These are phyloP conservation scores for Drosophila littoralis DNA, from an alignment of 1,140 invertebrate genomes.

Conservation along the genomic window DNA sequence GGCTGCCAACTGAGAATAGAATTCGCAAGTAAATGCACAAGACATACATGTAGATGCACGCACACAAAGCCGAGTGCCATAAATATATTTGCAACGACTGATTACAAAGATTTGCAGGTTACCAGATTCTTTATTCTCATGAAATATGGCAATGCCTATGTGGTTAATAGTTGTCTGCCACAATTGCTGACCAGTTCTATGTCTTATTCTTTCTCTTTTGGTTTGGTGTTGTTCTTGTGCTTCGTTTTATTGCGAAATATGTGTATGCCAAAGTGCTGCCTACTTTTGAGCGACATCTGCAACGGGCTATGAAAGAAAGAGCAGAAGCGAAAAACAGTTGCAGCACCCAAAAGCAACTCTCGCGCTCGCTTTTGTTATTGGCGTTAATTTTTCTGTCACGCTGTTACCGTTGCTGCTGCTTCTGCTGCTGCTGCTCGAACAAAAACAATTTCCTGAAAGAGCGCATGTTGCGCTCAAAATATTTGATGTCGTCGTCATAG, in stretches of 20 bases:
- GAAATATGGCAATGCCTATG: constrained; percentile 25
- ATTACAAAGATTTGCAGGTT: constrained; percentile 34
- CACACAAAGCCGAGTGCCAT: background rate
- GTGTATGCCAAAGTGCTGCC: constrained; percentile 22
- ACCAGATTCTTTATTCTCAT: constrained; percentile 23
- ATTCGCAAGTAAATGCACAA: constrained; percentile 2
- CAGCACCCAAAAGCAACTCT: constrained; percentile 39
- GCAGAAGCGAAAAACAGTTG: constrained; percentile 14
- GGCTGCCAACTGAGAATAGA: constrained; percentile 34
- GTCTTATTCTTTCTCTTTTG: background rate
- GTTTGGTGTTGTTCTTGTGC: background rate
- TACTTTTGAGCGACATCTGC: constrained; percentile 36
- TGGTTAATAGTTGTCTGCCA: background rate
- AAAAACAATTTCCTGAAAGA: constrained; percentile 76
- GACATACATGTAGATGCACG: background rate
- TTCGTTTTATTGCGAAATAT: constrained; percentile 5
- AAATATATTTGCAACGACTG: constrained; percentile 6
- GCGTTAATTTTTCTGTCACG: constrained; percentile 65
- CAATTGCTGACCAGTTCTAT: background rate
- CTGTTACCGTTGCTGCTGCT: background rate
- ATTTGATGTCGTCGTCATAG: constrained; percentile 39
- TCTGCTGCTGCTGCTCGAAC: constrained; percentile 2
- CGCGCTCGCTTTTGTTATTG: constrained; percentile 61
- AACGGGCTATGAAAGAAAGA: constrained; percentile 1
- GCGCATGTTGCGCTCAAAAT: constrained; percentile 45